Evolutionary conservation across 2,888 invertebrate species (phyloP), one percentile per base, ranked within the genome.

Genomic region (Prenolepis imparis): DNA sequence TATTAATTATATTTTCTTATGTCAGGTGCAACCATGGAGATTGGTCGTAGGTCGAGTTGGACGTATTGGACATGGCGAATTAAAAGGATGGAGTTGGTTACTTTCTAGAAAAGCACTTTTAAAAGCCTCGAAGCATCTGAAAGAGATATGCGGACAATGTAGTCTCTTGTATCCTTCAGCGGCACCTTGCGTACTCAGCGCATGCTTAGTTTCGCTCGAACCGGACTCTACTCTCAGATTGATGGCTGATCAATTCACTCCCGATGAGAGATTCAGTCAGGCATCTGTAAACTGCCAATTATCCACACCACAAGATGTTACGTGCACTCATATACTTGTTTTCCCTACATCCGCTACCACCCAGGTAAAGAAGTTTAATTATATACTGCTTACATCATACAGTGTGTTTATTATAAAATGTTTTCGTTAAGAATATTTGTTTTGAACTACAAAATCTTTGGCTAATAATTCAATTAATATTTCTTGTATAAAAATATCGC

Each of bases 271-370:
- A 82, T 98, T 98, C 95, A 97, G 97, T 88, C 98, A 98, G 94
- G 97, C 97, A 90, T 97, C 98, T 84, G 98, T 98, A 93, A 98
- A 98, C 95, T 98, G 98, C 93, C 97, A 98, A 90, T 96, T 99
- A 92, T 98, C 98, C 91, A 99, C 99, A 84, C 99, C 99, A 8
- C 97, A 98, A 88, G 99, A 99, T 95, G 98, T 99, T 87, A 98
- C 98, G 82, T 98, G 98, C 94, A 99, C 99, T 84, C 99, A 99
- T 95, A 99, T 99, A 90, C 96, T 99, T 91, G 99, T 99, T 90
- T 99, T 99, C 95, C 99, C 99, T 72, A 99, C 99, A 59, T 99
- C 98, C 85, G 98, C 99, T 63, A 98, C 98, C 82, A 98, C 98
- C 84, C 98, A 98, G 96, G 97, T 97, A 94, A 91, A 48, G 48